These are phyloP conservation scores for Metaphire vulgaris DNA, from an alignment of 1,140 invertebrate genomes.

Conservation along the genomic window DNA sequence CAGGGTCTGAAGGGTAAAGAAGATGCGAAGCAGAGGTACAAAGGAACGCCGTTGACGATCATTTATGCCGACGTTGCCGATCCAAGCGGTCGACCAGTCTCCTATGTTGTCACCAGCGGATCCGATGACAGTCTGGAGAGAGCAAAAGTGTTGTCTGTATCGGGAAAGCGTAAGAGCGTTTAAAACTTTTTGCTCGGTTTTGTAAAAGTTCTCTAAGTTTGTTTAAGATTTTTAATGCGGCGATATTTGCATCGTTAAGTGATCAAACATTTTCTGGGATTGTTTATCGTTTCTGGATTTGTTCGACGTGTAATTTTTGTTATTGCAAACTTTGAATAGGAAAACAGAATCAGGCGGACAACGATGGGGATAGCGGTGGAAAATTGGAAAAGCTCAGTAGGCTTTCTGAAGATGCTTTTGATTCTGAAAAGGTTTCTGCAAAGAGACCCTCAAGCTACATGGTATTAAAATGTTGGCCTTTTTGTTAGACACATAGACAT, in stretches of 20 bases:
- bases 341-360: not conserved
- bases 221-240: too few species aligned
- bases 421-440: not conserved
- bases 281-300: too few species aligned
- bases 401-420: not conserved
- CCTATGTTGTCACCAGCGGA: not conserved
- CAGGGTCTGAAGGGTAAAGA: not conserved
- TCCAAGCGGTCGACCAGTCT: not conserved
- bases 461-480: too few species aligned
- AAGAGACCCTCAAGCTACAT: too few species aligned
- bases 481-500: too few species aligned
- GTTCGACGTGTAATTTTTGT: too few species aligned
- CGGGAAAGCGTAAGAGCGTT: not conserved
- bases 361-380: not conserved
- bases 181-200: too few species aligned
- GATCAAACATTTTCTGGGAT: too few species aligned
- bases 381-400: not conserved
- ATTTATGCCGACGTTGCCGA: not conserved
- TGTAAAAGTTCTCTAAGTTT: too few species aligned
- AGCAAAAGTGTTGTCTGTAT: not conserved
- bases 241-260: too few species aligned
- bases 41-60: not conserved
- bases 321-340: too few species aligned
- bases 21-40: not conserved
- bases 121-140: not conserved